These are phyloP conservation scores for Ramazzottius varieornatus DNA, from an alignment of 2,888 invertebrate genomes.

Conservation along the genomic window DNA sequence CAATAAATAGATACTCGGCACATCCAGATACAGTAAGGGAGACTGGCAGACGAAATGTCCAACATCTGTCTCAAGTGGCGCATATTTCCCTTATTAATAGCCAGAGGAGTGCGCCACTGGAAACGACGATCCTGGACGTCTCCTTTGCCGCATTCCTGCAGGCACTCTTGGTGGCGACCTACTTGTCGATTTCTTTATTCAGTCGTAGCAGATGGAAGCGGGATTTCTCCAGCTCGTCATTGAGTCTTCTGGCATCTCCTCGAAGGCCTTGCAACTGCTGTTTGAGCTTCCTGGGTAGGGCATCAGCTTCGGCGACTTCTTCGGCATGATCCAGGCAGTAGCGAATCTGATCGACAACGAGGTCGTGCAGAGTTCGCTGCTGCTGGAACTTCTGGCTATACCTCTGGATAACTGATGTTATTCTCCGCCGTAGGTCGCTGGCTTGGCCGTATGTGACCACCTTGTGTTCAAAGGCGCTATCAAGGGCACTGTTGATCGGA, in stretches of 20 bases:
- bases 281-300: background rate
- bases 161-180: background rate
- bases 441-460: background rate
- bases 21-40: too few relatives aligned
- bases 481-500: background rate
- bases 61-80: too few relatives aligned
- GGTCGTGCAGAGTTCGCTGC: background rate
- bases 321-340: background rate
- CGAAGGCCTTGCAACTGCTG: slow-evolving; percentile 1
- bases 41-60: too few relatives aligned
- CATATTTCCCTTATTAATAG: too few relatives aligned
- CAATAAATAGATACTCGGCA: too few relatives aligned
- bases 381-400: background rate
- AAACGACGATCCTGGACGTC: background rate
- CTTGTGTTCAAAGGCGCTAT: background rate
- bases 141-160: background rate
- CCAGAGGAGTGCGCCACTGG: too few relatives aligned
- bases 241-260: background rate
- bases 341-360: background rate
- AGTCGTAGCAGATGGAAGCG: background rate
- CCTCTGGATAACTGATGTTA: background rate
- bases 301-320: background rate
- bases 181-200: background rate
- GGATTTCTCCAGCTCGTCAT: background rate
- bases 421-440: background rate